These are phyloP conservation scores for Heliconius sara DNA, from an alignment of 2,888 invertebrate species.

Conservation along the genomic window DNA sequence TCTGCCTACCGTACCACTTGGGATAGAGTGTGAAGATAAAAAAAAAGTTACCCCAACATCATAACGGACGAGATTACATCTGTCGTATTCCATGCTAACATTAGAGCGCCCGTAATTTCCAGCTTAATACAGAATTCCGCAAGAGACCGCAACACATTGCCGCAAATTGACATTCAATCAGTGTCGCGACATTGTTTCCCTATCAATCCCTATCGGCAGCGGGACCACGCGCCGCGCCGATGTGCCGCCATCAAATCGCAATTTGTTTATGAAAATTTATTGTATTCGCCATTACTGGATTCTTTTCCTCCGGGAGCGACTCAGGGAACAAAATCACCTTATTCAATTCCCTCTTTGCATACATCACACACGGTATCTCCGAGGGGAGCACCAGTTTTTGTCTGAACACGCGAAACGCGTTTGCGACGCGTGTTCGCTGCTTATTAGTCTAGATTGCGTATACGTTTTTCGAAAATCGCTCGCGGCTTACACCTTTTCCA, in stretches of 20 bases:
- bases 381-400: constrained; percentile 76
- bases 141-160: constrained; percentile 53
- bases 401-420: constrained; percentile 83
- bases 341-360: constrained; percentile 85
- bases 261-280: constrained; percentile 85
- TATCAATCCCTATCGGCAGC: constrained; percentile 83
- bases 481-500: constrained; percentile 54
- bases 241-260: constrained; percentile 82
- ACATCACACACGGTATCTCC: constrained; percentile 79
- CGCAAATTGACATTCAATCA: constrained; percentile 83
- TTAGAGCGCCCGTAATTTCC: constrained; percentile 39
- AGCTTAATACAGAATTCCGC: constrained; percentile 38
- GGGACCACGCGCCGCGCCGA: constrained; percentile 72
- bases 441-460: constrained; percentile 81
- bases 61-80: background rate
- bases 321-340: constrained; percentile 83
- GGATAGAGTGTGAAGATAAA: too few species aligned
- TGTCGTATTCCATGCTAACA: constrained; percentile 13
- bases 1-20: too few species aligned
- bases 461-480: constrained; percentile 76
- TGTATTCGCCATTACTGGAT: constrained; percentile 84
- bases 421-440: constrained; percentile 78
- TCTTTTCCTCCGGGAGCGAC: constrained; percentile 82
- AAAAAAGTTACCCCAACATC: background rate
- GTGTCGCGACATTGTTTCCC: constrained; percentile 81